Percentiles rank a stretch among this genome's conserved stretches.
Evolutionary conservation across 2,797 vertebrate species (phyloP).

Genomic region (Odontamblyopus rebecca): DNA sequence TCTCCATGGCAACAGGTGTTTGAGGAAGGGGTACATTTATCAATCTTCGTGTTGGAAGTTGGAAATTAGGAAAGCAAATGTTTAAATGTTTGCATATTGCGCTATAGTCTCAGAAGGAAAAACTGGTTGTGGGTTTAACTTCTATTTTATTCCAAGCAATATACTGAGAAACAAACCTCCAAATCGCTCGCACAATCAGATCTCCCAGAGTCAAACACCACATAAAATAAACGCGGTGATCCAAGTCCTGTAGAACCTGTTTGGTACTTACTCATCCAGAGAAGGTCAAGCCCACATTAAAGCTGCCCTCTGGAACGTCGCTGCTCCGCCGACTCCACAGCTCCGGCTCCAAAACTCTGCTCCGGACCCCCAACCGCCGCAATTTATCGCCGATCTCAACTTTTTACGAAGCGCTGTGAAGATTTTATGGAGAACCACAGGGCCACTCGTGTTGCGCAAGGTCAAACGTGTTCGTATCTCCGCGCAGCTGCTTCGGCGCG

Average conservation of each 20-base stretch:
- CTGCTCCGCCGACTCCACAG: conserved; percentile 35
- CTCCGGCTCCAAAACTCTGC: conserved; percentile 34
- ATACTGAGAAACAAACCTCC: not conserved
- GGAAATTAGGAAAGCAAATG: no score
- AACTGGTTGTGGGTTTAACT: no score
- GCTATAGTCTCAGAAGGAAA: no score
- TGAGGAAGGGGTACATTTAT: no score
- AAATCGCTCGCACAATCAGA: not conserved
- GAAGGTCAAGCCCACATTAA: not conserved
- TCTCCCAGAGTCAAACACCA: not conserved
- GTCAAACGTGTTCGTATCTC: conserved; percentile 32
- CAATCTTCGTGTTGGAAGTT: no score
- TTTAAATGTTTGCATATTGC: no score
- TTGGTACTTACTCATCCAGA: not conserved
- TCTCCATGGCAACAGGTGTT: no score
- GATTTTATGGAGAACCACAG: conserved; percentile 19
- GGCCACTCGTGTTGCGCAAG: conserved; percentile 35
- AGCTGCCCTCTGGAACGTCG: conserved; percentile 28
- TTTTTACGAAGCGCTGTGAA: conserved; percentile 19
- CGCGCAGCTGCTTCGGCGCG: conserved; percentile 26
- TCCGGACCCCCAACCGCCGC: conserved; percentile 15
- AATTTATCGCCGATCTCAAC: conserved; percentile 42
- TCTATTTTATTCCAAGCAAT: no score
- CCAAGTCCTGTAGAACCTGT: not conserved
- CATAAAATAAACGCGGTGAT: not conserved